Evolutionary conservation across 2,888 invertebrate species (phyloP), one percentile per base, ranked within the genome.

Genomic region (Eupsilia transversa): DNA sequence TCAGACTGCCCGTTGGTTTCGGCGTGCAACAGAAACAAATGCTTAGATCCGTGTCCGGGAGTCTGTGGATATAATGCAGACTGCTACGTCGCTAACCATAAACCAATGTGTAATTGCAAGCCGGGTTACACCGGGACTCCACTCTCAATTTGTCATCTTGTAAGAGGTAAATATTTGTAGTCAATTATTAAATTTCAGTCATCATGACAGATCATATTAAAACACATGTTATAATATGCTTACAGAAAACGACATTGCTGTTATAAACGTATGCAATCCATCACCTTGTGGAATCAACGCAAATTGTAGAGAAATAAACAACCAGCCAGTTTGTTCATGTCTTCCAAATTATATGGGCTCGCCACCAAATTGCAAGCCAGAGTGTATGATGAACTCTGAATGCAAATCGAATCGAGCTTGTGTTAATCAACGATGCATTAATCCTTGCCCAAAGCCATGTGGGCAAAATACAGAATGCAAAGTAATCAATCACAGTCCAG

Each of bases 251-350:
- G 94, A 94, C 83, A 71, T 92, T 63, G 91, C 88, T 35, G 79
- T 91, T n/a, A 77, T 94, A 49, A 93, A 97, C 89, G 97, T 98
- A 10, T 98, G 98, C 89, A 96, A 97, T 88, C 98, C 98, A 63
- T 97, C 98, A 4, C 97, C 97, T 12, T 98, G 98, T 93, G 98
- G 98, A 54, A 86, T 94, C 2, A 98, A 98, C 92, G 97, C 98
- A 14, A 97, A 97, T 84, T 98, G 98, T 91, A 97, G 97, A 82
- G 98, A 98, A 93, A 92, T 97, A 56, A 98, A 98, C 88, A 96
- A 95, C 65, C 97, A 97, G 92, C 97, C 97, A 0, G 97, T 98
- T 60, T 98, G 98, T 90, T 97, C 98, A 52, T 98, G 98, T 90
- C 93, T 97, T 66, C 96, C 97, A 14, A 97, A 97, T 87, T 97